A percentile compares a stretch with the other conserved stretches of the same genome.
These are phyloP conservation scores for Rhizomys pruinosus DNA, from an alignment of 2,113 vertebrate genomes.

Conservation along the genomic window DNA sequence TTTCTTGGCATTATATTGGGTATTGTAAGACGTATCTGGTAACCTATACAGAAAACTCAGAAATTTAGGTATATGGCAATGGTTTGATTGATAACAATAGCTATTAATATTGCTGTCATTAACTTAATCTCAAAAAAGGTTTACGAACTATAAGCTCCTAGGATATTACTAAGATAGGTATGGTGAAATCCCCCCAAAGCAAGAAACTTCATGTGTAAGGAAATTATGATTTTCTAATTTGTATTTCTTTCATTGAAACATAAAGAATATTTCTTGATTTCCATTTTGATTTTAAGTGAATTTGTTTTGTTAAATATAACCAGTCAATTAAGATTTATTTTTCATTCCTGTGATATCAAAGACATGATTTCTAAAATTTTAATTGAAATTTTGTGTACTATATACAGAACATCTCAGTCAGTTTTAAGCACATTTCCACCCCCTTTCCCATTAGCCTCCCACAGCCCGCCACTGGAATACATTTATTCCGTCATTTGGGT, in stretches of 20 bases:
- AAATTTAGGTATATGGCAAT: not conserved
- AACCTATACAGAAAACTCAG: not conserved
- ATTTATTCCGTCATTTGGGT: no score
- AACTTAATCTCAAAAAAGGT: not conserved
- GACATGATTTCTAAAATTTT: no score
- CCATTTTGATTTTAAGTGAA: not conserved
- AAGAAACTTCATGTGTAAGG: not conserved
- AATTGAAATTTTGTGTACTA: no score
- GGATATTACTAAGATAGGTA: not conserved
- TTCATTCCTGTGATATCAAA: no score
- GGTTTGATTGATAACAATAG: not conserved
- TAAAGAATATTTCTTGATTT: constrained; percentile 1
- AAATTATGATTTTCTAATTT: not conserved
- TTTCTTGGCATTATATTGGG: not conserved
- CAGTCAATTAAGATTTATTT: no score
- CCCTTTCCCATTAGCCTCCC: no score
- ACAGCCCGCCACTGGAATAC: no score
- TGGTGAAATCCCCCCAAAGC: not conserved
- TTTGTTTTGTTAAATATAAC: no score
- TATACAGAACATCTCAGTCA: no score
- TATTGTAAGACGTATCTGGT: not conserved
- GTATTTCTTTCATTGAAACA: not conserved
- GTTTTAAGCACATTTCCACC: no score
- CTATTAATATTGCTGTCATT: not conserved
- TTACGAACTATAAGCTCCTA: not conserved